Conservation (phyloP, 2,888 invertebrate species). For the Glaucopsyche alexis region DNA sequence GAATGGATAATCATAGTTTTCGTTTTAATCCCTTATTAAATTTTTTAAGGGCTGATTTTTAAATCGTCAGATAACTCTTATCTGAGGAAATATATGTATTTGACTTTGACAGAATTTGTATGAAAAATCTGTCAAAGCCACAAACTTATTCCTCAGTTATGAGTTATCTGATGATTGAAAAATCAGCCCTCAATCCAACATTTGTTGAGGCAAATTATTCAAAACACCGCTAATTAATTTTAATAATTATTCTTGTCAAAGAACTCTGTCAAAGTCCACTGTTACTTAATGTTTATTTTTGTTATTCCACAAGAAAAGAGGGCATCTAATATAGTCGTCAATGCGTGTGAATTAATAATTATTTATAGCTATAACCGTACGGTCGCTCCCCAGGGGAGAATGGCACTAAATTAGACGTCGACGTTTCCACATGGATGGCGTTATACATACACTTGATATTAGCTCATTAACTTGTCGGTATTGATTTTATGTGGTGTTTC, state of each 20-base stretch:
- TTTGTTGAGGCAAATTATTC: too few species aligned
- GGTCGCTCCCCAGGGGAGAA: constrained; percentile 4
- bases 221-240: too few species aligned
- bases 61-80: too few species aligned
- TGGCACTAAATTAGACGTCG: not conserved
- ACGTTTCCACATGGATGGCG: not conserved
- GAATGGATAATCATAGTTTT: too few species aligned
- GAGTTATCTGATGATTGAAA: too few species aligned
- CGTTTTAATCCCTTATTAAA: too few species aligned
- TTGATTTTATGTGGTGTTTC: not conserved
- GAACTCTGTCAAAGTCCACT: not conserved
- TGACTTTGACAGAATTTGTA: too few species aligned
- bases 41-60: too few species aligned
- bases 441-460: not conserved
- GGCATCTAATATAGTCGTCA: not conserved
- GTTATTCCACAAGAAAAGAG: not conserved
- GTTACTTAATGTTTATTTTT: not conserved
- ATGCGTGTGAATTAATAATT: constrained; percentile 23
- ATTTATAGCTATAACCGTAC: not conserved
- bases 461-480: not conserved
- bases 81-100: too few species aligned
- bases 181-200: too few species aligned
- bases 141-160: too few species aligned
- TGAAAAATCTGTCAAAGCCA: too few species aligned
- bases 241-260: not conserved